These are phyloP conservation scores for Latrodectus geometricus DNA, from an alignment of 1,140 invertebrate genomes.

Conservation along the genomic window DNA sequence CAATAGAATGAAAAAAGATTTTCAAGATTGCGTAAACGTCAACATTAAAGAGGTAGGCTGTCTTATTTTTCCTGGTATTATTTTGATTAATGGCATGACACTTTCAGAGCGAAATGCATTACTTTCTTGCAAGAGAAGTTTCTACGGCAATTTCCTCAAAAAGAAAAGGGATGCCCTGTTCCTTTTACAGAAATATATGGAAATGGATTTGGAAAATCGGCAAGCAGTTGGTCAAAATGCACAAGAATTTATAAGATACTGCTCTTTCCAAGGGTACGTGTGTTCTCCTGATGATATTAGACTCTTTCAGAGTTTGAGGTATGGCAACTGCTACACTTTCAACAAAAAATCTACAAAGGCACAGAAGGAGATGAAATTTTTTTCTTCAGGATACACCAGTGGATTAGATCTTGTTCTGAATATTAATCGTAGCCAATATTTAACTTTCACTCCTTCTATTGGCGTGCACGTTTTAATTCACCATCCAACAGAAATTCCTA, in stretches of 20 bases:
- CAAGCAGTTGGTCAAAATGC: background rate
- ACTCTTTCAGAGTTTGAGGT: background rate
- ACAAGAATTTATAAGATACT: background rate
- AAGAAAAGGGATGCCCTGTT: no score
- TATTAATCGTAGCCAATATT: slow-evolving; percentile 6
- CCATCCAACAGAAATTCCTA: slow-evolving; percentile 66
- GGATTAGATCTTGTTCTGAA: slow-evolving; percentile 41
- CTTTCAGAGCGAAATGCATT: background rate
- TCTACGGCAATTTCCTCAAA: background rate
- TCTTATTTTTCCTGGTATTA: no score
- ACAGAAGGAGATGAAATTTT: background rate
- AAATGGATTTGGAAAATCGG: no score
- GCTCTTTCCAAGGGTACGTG: background rate
- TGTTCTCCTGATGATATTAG: background rate
- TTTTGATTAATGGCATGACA: background rate
- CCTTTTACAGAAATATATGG: no score
- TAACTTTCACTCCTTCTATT: slow-evolving; percentile 59
- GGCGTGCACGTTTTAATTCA: slow-evolving; percentile 69
- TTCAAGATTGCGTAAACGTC: background rate
- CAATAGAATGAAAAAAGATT: background rate
- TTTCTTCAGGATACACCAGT: background rate
- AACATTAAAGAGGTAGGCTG: no score
- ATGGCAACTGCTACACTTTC: slow-evolving; percentile 44
- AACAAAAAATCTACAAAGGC: background rate
- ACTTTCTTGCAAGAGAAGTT: background rate